A percentile compares a stretch with the other conserved stretches of the same genome.
phyloP scores from a whole-genome alignment of 53 echinoderm and acorn worm genomes.

The Patiria pectinifera region DNA sequence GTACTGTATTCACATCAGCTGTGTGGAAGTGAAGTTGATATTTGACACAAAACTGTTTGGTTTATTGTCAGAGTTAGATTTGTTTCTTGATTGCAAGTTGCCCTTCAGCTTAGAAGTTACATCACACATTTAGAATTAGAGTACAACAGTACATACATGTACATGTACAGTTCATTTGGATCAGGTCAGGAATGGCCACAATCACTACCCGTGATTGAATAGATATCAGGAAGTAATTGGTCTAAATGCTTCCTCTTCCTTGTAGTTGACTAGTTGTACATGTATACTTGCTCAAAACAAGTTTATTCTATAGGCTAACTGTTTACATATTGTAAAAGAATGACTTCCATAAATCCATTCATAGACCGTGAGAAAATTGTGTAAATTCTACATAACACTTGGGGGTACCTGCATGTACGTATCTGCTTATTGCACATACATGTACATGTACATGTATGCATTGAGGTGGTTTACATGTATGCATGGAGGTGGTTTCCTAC shows the following conservation, averaged over 20 bases:
- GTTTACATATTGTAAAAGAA: not conserved
- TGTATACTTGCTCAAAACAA: not conserved
- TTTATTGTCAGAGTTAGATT: too few relatives aligned
- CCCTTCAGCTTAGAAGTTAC: too few relatives aligned
- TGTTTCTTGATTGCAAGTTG: too few relatives aligned
- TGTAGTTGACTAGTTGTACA: not conserved
- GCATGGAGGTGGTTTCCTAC: not conserved
- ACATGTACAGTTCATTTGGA: not conserved
- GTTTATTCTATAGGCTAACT: not conserved
- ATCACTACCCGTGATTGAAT: too few relatives aligned
- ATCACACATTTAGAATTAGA: too few relatives aligned
- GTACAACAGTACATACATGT: not conserved
- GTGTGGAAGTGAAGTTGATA: too few relatives aligned
- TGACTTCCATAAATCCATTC: not conserved
- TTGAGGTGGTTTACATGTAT: too few relatives aligned
- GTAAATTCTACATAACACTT: not conserved
- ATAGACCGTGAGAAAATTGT: not conserved
- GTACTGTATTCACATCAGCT: too few relatives aligned
- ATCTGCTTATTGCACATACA: not conserved
- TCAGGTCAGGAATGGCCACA: too few relatives aligned
- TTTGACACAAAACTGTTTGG: too few relatives aligned
- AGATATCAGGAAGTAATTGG: constrained; percentile 38
- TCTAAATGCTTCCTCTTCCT: constrained; percentile 40
- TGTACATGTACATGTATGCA: constrained; percentile 6
- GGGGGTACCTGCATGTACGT: not conserved